Base-by-base conservation (phyloP, 1,140 invertebrate species). In the Drosophila obscura region DNA sequence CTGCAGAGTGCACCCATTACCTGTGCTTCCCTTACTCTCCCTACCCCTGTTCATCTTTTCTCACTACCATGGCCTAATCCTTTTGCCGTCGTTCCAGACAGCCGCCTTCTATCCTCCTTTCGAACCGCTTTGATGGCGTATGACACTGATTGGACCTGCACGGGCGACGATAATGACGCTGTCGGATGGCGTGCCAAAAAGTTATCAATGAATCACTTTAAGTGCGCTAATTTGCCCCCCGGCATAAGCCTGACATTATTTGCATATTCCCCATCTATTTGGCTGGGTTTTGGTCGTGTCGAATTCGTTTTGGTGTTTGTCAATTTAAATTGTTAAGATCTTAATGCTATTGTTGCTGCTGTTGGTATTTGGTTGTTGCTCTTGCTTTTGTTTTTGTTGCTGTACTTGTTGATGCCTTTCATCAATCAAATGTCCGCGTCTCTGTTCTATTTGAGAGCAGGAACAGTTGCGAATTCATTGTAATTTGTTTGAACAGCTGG, bases 401-500 rank as follows among this genome's bases (percentile, higher is more conserved):
- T 39, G 52, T 46, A 66, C 58, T 76, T 69, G 68, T 76, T 67
- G 78, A 77, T 77, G 64, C 73, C 68, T 64, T 75, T 81, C 81
- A 87, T 85, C 81, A 85, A 85, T 85, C 81, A 85, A 87, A 87
- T 87, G 82, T 85, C 82, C 66, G 72, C 75, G 31, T 4, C 35
- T 39, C 35, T 13, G 35, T 69, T 28, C 53, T 31, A 16, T 15
- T 13, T 41, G 16, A 19, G 46, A 41, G 19, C 15, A 65, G 65
- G 58, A 84, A 84, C 81, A 85, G 87, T 81, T 85, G 81, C 74
- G 72, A 81, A 81, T 87, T 87, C 76, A 87, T 87, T 85, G 77
- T 85, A 87, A 87, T 85, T 85, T 87, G 69, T 85, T 87, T 85
- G 74, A 85, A 74, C 81, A 85, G 82, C 81, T 85, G 81, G 64